Conservation (phyloP, 2,113 vertebrate species). For the Pachypanchax playfairii region DNA sequence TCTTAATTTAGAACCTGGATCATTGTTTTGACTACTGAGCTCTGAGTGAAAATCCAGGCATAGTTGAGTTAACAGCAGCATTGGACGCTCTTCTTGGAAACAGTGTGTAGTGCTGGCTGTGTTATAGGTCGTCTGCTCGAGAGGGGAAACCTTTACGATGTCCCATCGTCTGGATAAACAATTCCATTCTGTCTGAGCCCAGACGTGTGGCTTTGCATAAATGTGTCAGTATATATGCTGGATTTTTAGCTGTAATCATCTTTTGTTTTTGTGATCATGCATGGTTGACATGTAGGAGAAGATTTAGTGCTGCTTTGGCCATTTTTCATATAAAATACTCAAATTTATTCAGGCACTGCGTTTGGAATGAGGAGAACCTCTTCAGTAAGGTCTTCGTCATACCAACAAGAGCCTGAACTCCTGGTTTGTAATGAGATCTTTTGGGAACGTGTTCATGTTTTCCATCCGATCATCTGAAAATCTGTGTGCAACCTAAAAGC, state of each 20-base stretch:
- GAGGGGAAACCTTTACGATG: constrained; percentile 45
- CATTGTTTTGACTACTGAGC: constrained; percentile 41
- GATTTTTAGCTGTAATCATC: constrained; percentile 28
- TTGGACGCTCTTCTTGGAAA: constrained; percentile 68
- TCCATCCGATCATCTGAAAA: constrained; percentile 38
- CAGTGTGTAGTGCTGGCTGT: constrained; percentile 64
- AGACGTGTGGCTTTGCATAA: constrained; percentile 25
- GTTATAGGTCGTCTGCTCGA: constrained; percentile 51
- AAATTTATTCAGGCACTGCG: constrained; percentile 7
- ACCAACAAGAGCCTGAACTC: constrained; percentile 51
- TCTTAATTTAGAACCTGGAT: constrained; percentile 37
- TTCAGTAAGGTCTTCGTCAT: constrained; percentile 45
- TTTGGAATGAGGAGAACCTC: constrained; percentile 40
- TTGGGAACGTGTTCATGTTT: constrained; percentile 51
- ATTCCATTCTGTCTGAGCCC: constrained; percentile 60
- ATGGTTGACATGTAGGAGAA: constrained; percentile 19
- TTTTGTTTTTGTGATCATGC: constrained; percentile 25
- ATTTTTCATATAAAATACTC: constrained; percentile 40
- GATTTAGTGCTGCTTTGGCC: constrained; percentile 24
- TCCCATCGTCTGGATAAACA: constrained; percentile 63
- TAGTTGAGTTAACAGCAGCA: constrained; percentile 50
- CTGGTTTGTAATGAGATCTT: constrained; percentile 64
- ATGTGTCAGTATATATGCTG: constrained; percentile 6
- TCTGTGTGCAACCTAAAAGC: constrained; percentile 14
- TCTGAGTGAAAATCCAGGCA: constrained; percentile 72